phyloP scores from a whole-genome alignment of 2,113 vertebrate genomes.

The Varanus komodoensis region DNA sequence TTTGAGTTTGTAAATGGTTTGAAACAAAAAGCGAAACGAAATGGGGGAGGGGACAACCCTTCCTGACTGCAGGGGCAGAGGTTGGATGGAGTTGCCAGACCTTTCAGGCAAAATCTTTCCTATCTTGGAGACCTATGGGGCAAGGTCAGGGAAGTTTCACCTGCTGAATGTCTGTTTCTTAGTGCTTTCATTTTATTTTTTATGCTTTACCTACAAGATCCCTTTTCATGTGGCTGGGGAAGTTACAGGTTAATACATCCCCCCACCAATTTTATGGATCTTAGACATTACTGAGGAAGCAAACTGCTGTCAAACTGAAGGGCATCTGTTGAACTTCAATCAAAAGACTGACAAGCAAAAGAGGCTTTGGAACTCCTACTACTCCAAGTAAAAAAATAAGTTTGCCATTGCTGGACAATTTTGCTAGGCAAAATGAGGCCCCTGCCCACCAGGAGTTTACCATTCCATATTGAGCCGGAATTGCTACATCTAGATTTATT shows the following conservation, averaged over 20 bases:
- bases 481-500: neutral
- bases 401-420: neutral
- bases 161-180: neutral
- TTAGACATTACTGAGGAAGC: too few species aligned
- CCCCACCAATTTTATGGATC: neutral
- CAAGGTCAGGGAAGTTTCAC: neutral
- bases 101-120: neutral
- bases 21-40: too few species aligned
- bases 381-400: neutral
- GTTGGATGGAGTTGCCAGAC: neutral
- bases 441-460: neutral
- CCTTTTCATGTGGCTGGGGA: neutral
- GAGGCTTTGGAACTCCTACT: neutral
- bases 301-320: neutral
- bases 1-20: too few species aligned
- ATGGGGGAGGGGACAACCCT: too few species aligned
- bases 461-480: neutral
- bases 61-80: too few species aligned
- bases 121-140: neutral
- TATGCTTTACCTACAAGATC: neutral
- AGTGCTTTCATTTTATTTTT: too few species aligned
- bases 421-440: neutral
- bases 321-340: neutral
- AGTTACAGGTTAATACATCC: neutral
- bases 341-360: neutral